phyloP scores from a whole-genome alignment of 2,888 invertebrate genomes.

The Steinernema hermaphroditum region DNA sequence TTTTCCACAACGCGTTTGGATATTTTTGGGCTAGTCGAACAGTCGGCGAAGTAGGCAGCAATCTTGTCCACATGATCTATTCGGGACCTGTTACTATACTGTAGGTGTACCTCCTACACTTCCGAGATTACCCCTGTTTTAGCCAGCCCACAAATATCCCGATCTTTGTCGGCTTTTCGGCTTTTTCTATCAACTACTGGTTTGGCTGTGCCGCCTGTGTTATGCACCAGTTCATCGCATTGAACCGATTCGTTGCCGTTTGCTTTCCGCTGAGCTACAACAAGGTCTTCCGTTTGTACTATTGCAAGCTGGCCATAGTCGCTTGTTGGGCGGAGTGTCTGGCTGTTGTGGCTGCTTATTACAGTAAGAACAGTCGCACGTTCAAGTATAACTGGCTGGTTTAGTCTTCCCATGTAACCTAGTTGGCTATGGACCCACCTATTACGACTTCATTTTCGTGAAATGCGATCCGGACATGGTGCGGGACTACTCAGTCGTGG shows the following conservation, averaged over 20 bases:
- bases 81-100: neutral
- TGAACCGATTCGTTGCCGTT: neutral
- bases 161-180: neutral
- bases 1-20: slow-evolving; percentile 23
- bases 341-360: neutral
- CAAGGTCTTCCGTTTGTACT: neutral
- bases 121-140: neutral
- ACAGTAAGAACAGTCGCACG: neutral
- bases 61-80: slow-evolving; percentile 3
- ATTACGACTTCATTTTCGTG: slow-evolving; percentile 24
- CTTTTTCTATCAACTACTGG: slow-evolving; percentile 19
- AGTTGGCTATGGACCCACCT: slow-evolving; percentile 19
- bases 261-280: neutral
- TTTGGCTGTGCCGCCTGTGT: slow-evolving; percentile 24
- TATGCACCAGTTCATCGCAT: slow-evolving; percentile 13
- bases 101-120: neutral
- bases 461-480: slow-evolving; percentile 12
- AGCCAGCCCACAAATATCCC: slow-evolving; percentile 9
- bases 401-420: slow-evolving; percentile 24
- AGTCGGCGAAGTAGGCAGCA: slow-evolving; percentile 15
- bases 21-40: slow-evolving; percentile 18
- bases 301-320: neutral
- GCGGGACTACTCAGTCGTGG: slow-evolving; percentile 7
- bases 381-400: neutral
- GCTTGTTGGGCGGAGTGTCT: slow-evolving; percentile 14